Percentiles rank a stretch among this genome's conserved stretches.
These are phyloP conservation scores for Cirrhinus molitorella DNA, from an alignment of 2,797 vertebrate genomes.

Conservation along the genomic window DNA sequence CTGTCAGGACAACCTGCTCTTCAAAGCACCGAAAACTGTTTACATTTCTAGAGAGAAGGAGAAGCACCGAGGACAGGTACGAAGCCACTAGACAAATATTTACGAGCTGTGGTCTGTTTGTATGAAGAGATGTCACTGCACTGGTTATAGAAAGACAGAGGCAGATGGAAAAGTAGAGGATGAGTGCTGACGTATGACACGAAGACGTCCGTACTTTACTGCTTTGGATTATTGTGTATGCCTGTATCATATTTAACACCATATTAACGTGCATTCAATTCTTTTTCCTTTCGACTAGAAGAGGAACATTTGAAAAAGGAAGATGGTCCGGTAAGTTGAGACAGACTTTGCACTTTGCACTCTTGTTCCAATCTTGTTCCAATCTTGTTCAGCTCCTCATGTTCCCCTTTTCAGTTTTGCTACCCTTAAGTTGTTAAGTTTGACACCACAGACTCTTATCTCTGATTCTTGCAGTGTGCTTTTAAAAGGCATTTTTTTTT, in stretches of 20 bases:
- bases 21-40: constrained; percentile 68
- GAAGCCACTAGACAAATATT: constrained; percentile 33
- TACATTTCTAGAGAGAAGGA: constrained; percentile 66
- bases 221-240: constrained; percentile 1
- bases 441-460: constrained; percentile 11
- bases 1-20: constrained; percentile 62
- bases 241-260: not conserved
- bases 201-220: constrained; percentile 23
- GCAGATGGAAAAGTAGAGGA: constrained; percentile 43
- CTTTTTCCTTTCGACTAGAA: constrained; percentile 62
- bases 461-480: constrained; percentile 68
- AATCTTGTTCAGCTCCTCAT: constrained; percentile 42
- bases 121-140: not conserved
- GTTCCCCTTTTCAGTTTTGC: constrained; percentile 60
- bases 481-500: not conserved
- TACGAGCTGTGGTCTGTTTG: constrained; percentile 30
- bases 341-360: constrained; percentile 68
- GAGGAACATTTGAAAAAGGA: constrained; percentile 66
- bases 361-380: constrained; percentile 67
- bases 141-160: constrained; percentile 16
- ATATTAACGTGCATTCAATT: constrained; percentile 27
- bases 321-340: constrained; percentile 84
- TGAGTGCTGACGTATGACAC: constrained; percentile 57
- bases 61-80: constrained; percentile 12
- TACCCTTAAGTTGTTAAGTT: constrained; percentile 29